Evolutionary conservation across 2,888 invertebrate genomes (phyloP).

Genomic region (Sarcophaga caerulescens): DNA sequence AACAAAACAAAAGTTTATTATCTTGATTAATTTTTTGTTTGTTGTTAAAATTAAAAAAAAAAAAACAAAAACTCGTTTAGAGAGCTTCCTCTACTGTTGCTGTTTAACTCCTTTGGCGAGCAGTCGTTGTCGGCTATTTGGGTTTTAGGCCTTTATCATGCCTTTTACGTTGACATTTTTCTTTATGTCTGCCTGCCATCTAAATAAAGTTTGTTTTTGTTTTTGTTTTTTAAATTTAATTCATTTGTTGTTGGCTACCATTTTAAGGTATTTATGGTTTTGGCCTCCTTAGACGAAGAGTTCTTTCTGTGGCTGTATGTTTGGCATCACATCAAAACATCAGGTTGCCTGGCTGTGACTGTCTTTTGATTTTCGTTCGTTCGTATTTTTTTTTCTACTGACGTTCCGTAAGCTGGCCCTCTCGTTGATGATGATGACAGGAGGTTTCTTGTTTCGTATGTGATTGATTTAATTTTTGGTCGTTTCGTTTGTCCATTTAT

Average conservation of each 20-base stretch:
- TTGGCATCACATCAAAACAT: slow-evolving; percentile 22
- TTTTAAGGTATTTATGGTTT: slow-evolving; percentile 51
- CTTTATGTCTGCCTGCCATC: slow-evolving; percentile 64
- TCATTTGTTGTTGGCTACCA: slow-evolving; percentile 15
- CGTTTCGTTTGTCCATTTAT: slow-evolving; percentile 37
- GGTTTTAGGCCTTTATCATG: slow-evolving; percentile 52
- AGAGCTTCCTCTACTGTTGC: background rate
- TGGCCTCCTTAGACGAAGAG: slow-evolving; percentile 55
- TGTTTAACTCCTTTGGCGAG: background rate
- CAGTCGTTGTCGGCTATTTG: slow-evolving; percentile 47
- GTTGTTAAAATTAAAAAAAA: slow-evolving; percentile 10
- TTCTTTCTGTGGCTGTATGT: slow-evolving; percentile 23
- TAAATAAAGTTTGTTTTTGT: slow-evolving; percentile 37
- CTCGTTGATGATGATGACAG: slow-evolving; percentile 45
- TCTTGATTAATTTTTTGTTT: slow-evolving; percentile 63
- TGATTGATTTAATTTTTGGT: slow-evolving; percentile 65
- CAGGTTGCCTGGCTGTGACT: slow-evolving; percentile 8
- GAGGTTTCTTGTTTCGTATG: slow-evolving; percentile 57
- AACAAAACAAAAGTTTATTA: slow-evolving; percentile 49
- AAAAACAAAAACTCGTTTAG: background rate
- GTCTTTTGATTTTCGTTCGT: no score
- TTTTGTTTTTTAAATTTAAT: slow-evolving; percentile 13
- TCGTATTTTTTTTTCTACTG: background rate
- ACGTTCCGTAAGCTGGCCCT: slow-evolving; percentile 5
- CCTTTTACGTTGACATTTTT: slow-evolving; percentile 67